Evolutionary conservation across 2,888 invertebrate genomes (phyloP).

Genomic region (Hemithea aestivaria): DNA sequence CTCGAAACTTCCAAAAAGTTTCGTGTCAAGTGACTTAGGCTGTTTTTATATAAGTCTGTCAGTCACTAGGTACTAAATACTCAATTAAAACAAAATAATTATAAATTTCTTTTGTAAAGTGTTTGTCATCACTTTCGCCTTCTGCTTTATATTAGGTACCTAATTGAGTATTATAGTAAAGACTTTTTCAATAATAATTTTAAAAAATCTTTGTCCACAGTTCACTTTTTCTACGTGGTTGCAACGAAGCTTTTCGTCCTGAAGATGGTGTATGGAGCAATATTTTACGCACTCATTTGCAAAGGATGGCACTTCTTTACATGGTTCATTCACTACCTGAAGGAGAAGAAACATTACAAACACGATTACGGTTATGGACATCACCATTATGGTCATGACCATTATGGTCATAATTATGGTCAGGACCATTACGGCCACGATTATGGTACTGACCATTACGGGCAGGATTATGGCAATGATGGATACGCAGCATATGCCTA

Average conservation of each 20-base stretch:
- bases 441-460: conserved; percentile 3
- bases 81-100: too few relatives aligned
- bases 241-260: conserved; percentile 62
- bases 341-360: conserved; percentile 46
- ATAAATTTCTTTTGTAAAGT: too few relatives aligned
- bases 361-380: conserved; percentile 32
- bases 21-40: too few relatives aligned
- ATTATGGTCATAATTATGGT: conserved; percentile 25
- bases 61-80: too few relatives aligned
- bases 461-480: not conserved
- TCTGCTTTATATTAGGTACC: too few relatives aligned
- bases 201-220: conserved; percentile 57
- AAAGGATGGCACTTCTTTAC: conserved; percentile 63
- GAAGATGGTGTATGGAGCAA: conserved; percentile 59
- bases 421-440: conserved; percentile 26
- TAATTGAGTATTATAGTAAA: too few relatives aligned
- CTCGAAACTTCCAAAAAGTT: too few relatives aligned
- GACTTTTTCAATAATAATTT: too few relatives aligned
- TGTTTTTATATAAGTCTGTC: too few relatives aligned
- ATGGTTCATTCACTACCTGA: conserved; percentile 65
- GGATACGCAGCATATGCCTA: conserved; percentile 13
- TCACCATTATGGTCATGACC: conserved; percentile 15
- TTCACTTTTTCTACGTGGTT: conserved; percentile 65
- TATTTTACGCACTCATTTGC: conserved; percentile 51
- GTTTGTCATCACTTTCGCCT: too few relatives aligned